Base-by-base conservation (phyloP, 2,113 vertebrate species). In the Bufo gargarizans region DNA sequence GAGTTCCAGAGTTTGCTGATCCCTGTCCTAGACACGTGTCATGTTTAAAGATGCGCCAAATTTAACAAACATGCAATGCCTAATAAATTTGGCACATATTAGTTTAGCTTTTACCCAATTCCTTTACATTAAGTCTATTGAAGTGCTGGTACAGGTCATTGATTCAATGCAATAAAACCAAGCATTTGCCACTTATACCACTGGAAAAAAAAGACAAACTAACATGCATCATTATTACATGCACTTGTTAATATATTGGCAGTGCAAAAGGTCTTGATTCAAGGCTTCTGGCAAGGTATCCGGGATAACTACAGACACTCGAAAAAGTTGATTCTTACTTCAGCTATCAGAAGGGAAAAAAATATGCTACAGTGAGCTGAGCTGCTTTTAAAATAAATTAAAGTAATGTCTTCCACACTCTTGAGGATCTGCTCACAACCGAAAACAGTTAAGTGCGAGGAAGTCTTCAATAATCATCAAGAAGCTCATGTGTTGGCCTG, bases 381-480 rank as follows among this genome's bases (percentile, higher is more conserved):
- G 79, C 67, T 74, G 65, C 67, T 61, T 76, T 50, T 53, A 50
- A 82, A 47, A 76, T 61, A 76, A 76, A 71, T 69, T 17, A 81
- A 81, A 63, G 78, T 47, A 74, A 76, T 71, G 3, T 88, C 86
- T 88, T 72, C 78, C 77, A 81, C 69, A 50, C 67, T 61, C 86
- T 49, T 72, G 86, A 88, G 78, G 86, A 88, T 82, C 86, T 88
- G 67, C 78, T 74, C 67, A 82, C 79, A 88, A 76, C 67, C 86
- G 86, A 88, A 76, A 72, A 82, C 78, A 82, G 53, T 82, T 87
- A 82, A 82, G 82, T 47, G 86, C 80, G 43, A 82, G 76, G 85
- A 65, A 82, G 69, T 88, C 86, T 76, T 88, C 86, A 82, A 82
- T 88, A 61, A 88, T 50, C 86, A 82, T 88, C 86, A 88, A 82